Conservation (phyloP, 2,888 invertebrate genomes). For the Aleiodes testaceus region DNA sequence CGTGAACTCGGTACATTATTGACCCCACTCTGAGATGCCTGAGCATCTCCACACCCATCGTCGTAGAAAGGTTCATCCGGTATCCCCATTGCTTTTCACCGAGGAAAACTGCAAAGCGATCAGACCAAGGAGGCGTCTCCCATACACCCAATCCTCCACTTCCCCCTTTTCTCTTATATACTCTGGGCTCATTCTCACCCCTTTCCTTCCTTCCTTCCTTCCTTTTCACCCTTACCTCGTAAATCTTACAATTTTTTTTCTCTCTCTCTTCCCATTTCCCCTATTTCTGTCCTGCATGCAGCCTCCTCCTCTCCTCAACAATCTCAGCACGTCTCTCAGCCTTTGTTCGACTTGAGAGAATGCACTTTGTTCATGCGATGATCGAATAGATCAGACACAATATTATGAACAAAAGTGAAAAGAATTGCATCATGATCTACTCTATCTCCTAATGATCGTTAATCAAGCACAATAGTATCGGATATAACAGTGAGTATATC, state of each 20-base stretch:
- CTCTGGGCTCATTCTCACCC: constrained; percentile 14
- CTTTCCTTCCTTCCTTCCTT: constrained; percentile 24
- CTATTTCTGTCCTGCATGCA: background rate
- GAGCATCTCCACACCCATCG: constrained; percentile 3
- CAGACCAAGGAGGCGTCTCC: constrained; percentile 31
- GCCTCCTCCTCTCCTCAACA: constrained; percentile 19
- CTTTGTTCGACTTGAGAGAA: constrained; percentile 1
- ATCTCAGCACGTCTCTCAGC: constrained; percentile 28
- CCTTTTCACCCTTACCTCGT: constrained; percentile 29
- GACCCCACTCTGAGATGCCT: constrained; percentile 39
- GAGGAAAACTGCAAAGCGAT: constrained; percentile 39
- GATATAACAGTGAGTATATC: background rate
- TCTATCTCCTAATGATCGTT: too few species aligned
- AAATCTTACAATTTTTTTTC: constrained; percentile 34
- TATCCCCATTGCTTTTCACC: constrained; percentile 34
- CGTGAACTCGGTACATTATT: constrained; percentile 52
- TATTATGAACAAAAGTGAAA: background rate
- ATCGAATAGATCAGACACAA: constrained; percentile 18
- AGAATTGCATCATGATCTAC: background rate
- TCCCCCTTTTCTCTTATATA: background rate
- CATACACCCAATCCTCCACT: background rate
- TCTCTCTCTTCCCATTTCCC: constrained; percentile 16
- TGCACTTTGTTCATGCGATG: constrained; percentile 7
- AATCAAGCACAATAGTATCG: too few species aligned
- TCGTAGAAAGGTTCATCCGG: constrained; percentile 25